These are phyloP conservation scores for Platynereis dumerilii DNA, from an alignment of 2,888 invertebrate genomes.

Conservation along the genomic window DNA sequence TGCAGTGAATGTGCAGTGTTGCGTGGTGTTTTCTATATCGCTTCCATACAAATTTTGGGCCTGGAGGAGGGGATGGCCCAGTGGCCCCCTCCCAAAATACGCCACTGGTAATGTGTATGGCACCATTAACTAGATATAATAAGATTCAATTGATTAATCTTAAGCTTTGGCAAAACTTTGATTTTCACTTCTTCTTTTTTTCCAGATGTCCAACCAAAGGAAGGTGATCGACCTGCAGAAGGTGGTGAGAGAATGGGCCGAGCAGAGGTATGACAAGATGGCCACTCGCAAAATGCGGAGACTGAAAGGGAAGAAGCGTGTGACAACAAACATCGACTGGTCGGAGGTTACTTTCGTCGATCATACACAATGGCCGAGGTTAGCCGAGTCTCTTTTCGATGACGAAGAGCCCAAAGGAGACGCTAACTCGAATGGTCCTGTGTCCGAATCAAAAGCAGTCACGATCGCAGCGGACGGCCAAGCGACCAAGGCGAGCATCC, in stretches of 20 bases:
- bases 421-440: not conserved
- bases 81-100: too few species aligned
- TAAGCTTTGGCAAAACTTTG: too few species aligned
- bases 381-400: constrained; percentile 24
- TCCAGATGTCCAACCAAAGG: too few species aligned
- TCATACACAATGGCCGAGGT: constrained; percentile 31
- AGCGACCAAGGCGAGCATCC: constrained; percentile 21
- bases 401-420: not conserved
- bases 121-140: too few species aligned
- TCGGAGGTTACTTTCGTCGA: constrained; percentile 32
- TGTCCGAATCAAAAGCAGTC: not conserved
- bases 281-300: constrained; percentile 28
- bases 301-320: constrained; percentile 26
- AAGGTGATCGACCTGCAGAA: constrained; percentile 31
- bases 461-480: not conserved
- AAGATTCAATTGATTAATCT: too few species aligned
- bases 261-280: constrained; percentile 31
- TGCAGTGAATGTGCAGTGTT: too few species aligned
- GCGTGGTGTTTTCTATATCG: too few species aligned
- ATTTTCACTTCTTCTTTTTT: too few species aligned
- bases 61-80: too few species aligned
- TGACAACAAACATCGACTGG: constrained; percentile 36
- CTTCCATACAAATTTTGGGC: too few species aligned
- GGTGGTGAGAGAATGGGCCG: constrained; percentile 35
- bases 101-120: too few species aligned